A percentile compares a stretch with the other conserved stretches of the same genome.
Conservation (phyloP, 37 sponge, comb jelly and placozoan genomes). For the Tethya wilhelma region DNA sequence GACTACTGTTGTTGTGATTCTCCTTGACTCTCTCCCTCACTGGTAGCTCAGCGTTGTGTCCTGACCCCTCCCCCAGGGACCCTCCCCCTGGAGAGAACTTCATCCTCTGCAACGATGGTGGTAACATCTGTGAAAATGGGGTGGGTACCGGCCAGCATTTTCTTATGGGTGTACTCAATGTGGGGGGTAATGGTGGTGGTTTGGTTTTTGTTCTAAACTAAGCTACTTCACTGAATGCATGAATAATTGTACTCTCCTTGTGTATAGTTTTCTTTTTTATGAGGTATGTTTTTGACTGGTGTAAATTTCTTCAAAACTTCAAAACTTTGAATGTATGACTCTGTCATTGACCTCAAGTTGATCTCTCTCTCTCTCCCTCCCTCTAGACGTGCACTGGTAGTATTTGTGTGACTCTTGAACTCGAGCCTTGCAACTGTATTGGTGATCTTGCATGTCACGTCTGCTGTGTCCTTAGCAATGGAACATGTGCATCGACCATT, state of each 20-base stretch:
- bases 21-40: constrained; percentile 54
- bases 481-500: constrained; percentile 36
- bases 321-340: too few species aligned
- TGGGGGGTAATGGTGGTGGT: too few species aligned
- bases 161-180: too few species aligned
- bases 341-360: too few species aligned
- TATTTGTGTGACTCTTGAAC: constrained; percentile 49
- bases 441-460: constrained; percentile 38
- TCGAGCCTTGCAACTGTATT: constrained; percentile 56
- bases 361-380: not conserved
- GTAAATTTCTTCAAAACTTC: too few species aligned
- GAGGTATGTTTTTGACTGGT: too few species aligned
- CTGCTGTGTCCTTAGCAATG: constrained; percentile 46
- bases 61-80: constrained; percentile 22
- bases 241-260: too few species aligned
- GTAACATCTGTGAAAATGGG: constrained; percentile 37
- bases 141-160: too few species aligned
- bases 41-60: constrained; percentile 61
- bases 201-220: too few species aligned
- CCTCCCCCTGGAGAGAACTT: not conserved
- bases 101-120: constrained; percentile 31
- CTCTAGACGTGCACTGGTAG: constrained; percentile 68
- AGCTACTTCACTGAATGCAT: too few species aligned
- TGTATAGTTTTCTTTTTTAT: too few species aligned
- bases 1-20: too few species aligned